A percentile compares a stretch with the other conserved stretches of the same genome.
phyloP scores from a whole-genome alignment of 2,113 vertebrate species.

The Vombatus ursinus region DNA sequence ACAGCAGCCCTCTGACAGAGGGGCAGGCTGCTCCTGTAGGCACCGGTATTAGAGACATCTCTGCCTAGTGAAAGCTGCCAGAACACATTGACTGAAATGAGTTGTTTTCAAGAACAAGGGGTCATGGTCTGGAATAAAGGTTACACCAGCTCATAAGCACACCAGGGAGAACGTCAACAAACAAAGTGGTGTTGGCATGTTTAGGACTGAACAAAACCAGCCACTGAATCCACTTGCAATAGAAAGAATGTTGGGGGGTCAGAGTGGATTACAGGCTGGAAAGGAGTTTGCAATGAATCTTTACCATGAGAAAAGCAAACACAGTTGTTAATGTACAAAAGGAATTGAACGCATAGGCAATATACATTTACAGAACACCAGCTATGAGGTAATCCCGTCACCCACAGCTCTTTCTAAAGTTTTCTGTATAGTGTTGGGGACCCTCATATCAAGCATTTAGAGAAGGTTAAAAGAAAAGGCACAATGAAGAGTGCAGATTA shows the following conservation, averaged over 20 bases:
- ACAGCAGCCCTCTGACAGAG: slow-evolving; percentile 12
- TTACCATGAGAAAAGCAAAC: slow-evolving; percentile 20
- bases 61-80: not conserved
- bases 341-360: not conserved
- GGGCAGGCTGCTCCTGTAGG: not conserved
- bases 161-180: slow-evolving; percentile 2
- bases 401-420: not conserved
- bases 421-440: not conserved
- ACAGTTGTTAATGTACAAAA: not conserved
- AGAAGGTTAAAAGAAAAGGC: not conserved
- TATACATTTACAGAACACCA: not conserved
- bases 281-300: not conserved
- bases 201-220: slow-evolving; percentile 24
- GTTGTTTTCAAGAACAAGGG: slow-evolving; percentile 9
- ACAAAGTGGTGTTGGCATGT: not conserved
- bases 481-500: not conserved
- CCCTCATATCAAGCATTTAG: not conserved
- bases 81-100: not conserved
- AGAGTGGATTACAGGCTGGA: not conserved
- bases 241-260: not conserved
- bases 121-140: slow-evolving; percentile 4
- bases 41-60: not conserved
- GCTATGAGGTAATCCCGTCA: not conserved
- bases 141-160: not conserved
- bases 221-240: slow-evolving; percentile 16